Percentiles rank a stretch among this genome's conserved stretches.
Evolutionary conservation across 2,797 vertebrate genomes (phyloP).

Genomic region (Clarias laeviceps): DNA sequence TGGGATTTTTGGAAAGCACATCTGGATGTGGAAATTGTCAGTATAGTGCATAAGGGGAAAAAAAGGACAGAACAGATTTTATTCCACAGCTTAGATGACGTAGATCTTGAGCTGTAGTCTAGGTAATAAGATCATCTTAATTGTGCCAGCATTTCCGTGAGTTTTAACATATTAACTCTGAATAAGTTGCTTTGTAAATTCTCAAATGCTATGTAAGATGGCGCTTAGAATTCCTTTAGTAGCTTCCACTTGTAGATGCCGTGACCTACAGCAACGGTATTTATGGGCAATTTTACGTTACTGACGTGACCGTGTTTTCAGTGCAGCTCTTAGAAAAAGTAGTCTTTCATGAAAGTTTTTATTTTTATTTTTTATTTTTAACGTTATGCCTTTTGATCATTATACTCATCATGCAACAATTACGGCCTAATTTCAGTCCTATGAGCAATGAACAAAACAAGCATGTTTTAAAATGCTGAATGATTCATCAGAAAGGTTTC

Average conservation of each 20-base stretch:
- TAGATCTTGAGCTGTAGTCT: not conserved
- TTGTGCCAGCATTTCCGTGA: not conserved
- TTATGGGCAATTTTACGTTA: not conserved
- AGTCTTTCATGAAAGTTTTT: slow-evolving; percentile 3
- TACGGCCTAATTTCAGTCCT: slow-evolving; percentile 27
- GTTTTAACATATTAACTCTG: not conserved
- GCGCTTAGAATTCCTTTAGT: not conserved
- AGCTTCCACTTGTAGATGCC: not conserved
- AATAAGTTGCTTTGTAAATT: not conserved
- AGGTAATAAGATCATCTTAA: too few relatives aligned
- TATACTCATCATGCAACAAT: slow-evolving; percentile 16
- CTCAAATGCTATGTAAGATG: too few relatives aligned
- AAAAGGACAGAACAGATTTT: not conserved
- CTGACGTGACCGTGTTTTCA: not conserved
- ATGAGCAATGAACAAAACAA: not conserved
- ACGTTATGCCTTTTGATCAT: slow-evolving; percentile 3
- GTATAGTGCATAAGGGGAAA: not conserved
- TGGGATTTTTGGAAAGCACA: not conserved
- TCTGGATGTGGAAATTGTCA: not conserved
- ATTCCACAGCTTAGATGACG: not conserved
- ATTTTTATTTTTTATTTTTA: slow-evolving; percentile 23
- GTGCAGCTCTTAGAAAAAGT: slow-evolving; percentile 40
- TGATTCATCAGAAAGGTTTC: slow-evolving; percentile 47
- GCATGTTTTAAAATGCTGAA: slow-evolving; percentile 39
- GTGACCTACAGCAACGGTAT: not conserved